phyloP scores from a whole-genome alignment of 2,888 invertebrate species.

The Cheilosia soror region DNA sequence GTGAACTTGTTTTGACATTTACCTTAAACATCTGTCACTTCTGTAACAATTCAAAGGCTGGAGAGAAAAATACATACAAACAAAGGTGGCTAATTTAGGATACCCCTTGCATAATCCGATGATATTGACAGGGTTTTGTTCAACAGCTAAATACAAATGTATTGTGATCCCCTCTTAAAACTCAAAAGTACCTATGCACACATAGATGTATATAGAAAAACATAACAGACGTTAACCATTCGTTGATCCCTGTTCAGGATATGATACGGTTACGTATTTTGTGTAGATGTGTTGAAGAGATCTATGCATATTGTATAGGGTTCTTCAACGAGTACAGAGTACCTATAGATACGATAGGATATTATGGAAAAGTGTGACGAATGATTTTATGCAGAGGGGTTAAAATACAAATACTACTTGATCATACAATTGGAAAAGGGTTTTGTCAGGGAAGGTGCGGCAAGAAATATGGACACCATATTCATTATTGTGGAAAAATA shows the following conservation, averaged over 20 bases:
- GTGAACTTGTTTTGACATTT: slow-evolving; percentile 61
- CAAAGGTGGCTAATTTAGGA: slow-evolving; percentile 48
- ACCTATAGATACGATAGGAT: neutral
- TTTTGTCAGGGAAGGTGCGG: slow-evolving; percentile 16
- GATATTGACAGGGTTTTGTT: slow-evolving; percentile 29
- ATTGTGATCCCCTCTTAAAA: slow-evolving; percentile 27
- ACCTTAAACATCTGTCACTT: slow-evolving; percentile 61
- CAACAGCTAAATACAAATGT: slow-evolving; percentile 33
- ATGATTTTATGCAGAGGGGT: slow-evolving; percentile 25
- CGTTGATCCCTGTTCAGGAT: slow-evolving; percentile 45
- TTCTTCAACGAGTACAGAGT: neutral
- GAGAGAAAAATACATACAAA: slow-evolving; percentile 31
- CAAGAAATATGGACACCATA: slow-evolving; percentile 28
- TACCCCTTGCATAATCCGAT: slow-evolving; percentile 38
- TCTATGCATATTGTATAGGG: slow-evolving; percentile 23
- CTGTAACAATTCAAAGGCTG: slow-evolving; percentile 25
- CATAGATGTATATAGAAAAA: neutral
- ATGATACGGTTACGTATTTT: slow-evolving; percentile 15
- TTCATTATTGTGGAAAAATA: slow-evolving; percentile 20
- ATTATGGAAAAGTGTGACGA: slow-evolving; percentile 36
- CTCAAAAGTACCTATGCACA: slow-evolving; percentile 1
- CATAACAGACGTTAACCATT: slow-evolving; percentile 26
- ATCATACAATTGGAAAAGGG: slow-evolving; percentile 23
- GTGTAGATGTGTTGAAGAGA: slow-evolving; percentile 10
- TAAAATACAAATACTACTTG: slow-evolving; percentile 4